These are phyloP conservation scores for Anorthoa munda DNA, from an alignment of 2,888 invertebrate genomes.

Conservation along the genomic window DNA sequence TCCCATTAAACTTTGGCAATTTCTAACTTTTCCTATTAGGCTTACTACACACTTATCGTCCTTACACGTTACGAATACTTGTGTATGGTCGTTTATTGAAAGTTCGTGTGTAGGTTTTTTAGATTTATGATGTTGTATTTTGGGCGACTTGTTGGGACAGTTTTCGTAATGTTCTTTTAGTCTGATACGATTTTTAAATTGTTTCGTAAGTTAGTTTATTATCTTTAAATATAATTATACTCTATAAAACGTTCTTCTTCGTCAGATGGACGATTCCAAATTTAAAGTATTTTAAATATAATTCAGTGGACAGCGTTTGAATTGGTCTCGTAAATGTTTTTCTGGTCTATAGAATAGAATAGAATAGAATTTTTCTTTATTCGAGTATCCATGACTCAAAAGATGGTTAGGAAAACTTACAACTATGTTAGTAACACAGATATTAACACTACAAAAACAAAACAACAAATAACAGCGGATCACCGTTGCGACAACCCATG, in stretches of 20 bases:
- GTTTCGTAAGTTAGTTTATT: neutral
- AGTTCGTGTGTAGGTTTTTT: conserved; percentile 60
- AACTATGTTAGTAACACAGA: too few relatives aligned
- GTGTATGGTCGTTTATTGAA: conserved; percentile 64
- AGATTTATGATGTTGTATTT: conserved; percentile 57
- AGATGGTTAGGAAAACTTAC: too few relatives aligned
- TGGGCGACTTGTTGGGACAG: neutral
- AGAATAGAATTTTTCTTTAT: too few relatives aligned
- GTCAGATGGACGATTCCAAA: too few relatives aligned
- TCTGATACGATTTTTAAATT: neutral
- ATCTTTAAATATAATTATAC: neutral
- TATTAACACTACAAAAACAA: too few relatives aligned
- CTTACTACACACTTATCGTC: conserved; percentile 80
- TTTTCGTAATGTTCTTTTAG: neutral
- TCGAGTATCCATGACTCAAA: too few relatives aligned
- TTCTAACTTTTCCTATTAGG: conserved; percentile 87
- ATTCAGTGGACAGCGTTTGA: too few relatives aligned
- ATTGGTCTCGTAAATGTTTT: too few relatives aligned
- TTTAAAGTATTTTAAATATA: too few relatives aligned
- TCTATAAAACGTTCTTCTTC: neutral
- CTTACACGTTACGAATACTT: conserved; percentile 67
- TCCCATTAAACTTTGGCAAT: conserved; percentile 88
- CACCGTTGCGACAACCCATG: too few relatives aligned
- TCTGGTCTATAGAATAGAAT: too few relatives aligned
- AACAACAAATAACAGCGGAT: too few relatives aligned